Conservation (phyloP, 2,888 invertebrate genomes). For the Harpalus rufipes region DNA sequence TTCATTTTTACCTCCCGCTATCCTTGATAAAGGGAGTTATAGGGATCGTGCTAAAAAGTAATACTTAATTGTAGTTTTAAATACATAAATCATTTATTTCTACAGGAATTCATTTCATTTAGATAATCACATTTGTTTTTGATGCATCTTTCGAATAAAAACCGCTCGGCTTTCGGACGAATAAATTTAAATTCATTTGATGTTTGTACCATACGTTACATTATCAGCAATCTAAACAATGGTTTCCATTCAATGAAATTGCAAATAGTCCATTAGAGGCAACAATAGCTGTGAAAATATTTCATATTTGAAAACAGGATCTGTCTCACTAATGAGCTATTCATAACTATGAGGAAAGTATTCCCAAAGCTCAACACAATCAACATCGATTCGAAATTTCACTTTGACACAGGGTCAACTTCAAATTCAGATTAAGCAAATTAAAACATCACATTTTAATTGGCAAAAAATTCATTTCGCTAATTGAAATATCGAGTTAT, state of each 20-base stretch:
- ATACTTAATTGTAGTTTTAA: neutral
- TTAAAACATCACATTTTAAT: conserved; percentile 42
- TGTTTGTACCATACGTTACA: neutral
- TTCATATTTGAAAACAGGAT: neutral
- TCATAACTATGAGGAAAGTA: neutral
- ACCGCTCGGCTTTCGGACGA: neutral
- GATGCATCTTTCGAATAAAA: neutral
- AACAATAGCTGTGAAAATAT: neutral
- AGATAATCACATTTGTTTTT: neutral
- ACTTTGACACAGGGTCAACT: conserved; percentile 14
- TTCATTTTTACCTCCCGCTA: too few species aligned
- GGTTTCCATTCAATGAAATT: neutral
- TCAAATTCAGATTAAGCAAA: conserved; percentile 40
- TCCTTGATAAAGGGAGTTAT: too few species aligned
- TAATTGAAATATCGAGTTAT: conserved; percentile 46
- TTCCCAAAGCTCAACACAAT: neutral
- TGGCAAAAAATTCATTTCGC: conserved; percentile 23
- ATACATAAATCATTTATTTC: neutral
- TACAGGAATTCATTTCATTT: neutral
- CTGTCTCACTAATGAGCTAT: neutral
- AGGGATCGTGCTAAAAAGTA: too few species aligned
- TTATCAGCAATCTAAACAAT: neutral
- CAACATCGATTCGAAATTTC: neutral
- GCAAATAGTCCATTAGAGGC: neutral
- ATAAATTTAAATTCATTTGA: neutral